Evolutionary conservation across 2,888 invertebrate species (phyloP), one percentile per base, ranked within the genome.

Genomic region (Caenorhabditis zanzibari): DNA sequence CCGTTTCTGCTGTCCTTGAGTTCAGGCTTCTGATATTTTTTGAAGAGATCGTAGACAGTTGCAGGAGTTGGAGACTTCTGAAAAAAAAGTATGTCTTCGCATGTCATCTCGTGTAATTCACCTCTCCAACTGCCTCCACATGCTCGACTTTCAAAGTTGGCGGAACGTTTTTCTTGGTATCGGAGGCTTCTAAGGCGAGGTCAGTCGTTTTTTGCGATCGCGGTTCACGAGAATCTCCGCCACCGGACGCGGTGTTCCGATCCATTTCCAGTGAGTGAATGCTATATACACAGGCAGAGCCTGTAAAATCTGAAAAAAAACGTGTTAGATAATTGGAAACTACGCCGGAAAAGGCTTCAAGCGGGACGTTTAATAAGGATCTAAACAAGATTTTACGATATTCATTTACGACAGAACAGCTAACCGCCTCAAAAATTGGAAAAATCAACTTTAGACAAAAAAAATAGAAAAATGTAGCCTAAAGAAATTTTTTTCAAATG

Each of bases 51-150:
- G 32, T 59, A 68, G 12, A 82, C 74, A 7, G 73, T 38, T 1
- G 44, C 54, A 19, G 82, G 68, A 14, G 61, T 54, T 38, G 82
- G 82, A 6, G 82, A 82, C 26, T 74, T 82, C 79, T 82, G 47
- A 68, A 82, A 64, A 73, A 63, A 54, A 56, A 14, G 6, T 7
- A 35, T 26, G 52, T 12, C 3, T 35, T 0, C 16, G 61, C 10
- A 47, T 1, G 16, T 44, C 19, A 47, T 47, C 16, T n/a, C 5
- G 2, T 2, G 38, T 12, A 38, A 38, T 38, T 38, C 38, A 68
- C 77, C 71, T 77, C 77, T 61, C 77, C 77, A 28, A 41, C 26
- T 19, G 26, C 38, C 32, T 28, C 61, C 4, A 54, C 49, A 22
- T 61, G n/a, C 5, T 71, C 63, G n/a, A 77, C 14, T 19, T 77